Base-by-base conservation (phyloP, 2,113 vertebrate genomes). In the Poeciliopsis prolifica region DNA sequence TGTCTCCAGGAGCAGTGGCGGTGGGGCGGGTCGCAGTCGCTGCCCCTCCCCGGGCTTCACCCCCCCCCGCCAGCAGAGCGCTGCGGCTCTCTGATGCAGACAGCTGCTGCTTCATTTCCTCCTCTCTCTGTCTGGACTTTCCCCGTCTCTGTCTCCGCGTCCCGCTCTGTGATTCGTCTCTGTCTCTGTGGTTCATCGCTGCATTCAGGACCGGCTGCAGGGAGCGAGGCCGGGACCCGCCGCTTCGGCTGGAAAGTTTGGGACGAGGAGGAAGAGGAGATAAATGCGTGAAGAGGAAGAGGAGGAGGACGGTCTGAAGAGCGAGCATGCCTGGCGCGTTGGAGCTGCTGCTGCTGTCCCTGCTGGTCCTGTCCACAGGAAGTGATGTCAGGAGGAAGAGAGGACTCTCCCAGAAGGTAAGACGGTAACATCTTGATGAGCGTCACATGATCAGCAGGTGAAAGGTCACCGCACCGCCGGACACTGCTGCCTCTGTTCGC, bases 341-440 rank as follows among this genome's bases (percentile, higher is more conserved):
- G 31, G 68, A 82, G 51, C 19, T 88, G 83, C 51, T 91, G 83
- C 74, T 92, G 75, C 69, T 93, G 75, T 89, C 88, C 87, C 87
- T 93, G 83, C 81, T 93, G 90, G 79, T 91, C 37, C 86, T 94
- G 68, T 77, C 86, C 79, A 79, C 88, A 78, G 93, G 92, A 89
- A 92, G 87, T 86, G 82, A 88, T 84, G 81, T 81, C 80, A 91
- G 84, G 44, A 83, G 82, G 86, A 95, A 92, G 81, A 94, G 93
- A 83, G 93, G 88, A 82, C 92, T 94, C 72, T 92, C 86, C 81
- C 94, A 94, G 28, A 94, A 95, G 94, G 94, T 95, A 83, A 83
- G 92, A 62, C 76, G 28, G 61, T 71, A 65, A 60, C 60, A 4
- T 40, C 26, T 14, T 65, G 19, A n/a, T 58, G 10, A 28, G 26